Evolutionary conservation across 1,140 invertebrate genomes (phyloP).

Genomic region (Mercenaria mercenaria): DNA sequence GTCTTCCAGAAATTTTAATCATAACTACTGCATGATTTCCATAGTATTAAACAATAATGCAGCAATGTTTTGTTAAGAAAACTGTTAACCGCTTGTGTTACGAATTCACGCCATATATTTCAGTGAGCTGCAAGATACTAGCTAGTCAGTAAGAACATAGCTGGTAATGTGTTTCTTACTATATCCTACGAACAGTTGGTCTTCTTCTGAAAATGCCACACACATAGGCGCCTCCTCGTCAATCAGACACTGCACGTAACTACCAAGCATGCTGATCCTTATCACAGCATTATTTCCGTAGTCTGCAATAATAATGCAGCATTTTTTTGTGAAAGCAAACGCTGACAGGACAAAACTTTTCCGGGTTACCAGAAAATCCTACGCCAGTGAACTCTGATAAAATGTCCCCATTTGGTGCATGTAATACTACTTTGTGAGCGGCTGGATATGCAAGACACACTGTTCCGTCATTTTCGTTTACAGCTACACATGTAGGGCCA

Average conservation of each 20-base stretch:
- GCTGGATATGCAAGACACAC: not conserved
- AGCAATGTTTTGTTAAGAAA: too few relatives aligned
- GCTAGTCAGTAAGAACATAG: too few relatives aligned
- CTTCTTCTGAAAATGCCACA: not conserved
- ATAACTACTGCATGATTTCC: too few relatives aligned
- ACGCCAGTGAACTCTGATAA: not conserved
- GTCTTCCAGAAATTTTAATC: too few relatives aligned
- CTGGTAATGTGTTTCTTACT: too few relatives aligned
- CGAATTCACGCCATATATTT: too few relatives aligned
- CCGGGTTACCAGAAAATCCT: not conserved
- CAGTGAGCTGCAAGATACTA: too few relatives aligned
- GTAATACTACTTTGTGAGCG: not conserved
- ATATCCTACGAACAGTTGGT: too few relatives aligned
- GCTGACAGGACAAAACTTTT: not conserved
- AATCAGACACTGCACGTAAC: not conserved
- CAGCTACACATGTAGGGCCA: not conserved
- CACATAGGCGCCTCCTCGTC: not conserved
- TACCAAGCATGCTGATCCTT: not conserved
- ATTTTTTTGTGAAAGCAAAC: not conserved
- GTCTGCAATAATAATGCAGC: not conserved
- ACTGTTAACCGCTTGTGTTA: too few relatives aligned
- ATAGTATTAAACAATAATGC: too few relatives aligned
- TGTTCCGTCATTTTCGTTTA: not conserved
- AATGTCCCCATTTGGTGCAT: not conserved
- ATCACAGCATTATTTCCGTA: not conserved